Evolutionary conservation across 2,113 vertebrate genomes (phyloP), one percentile per base, ranked within the genome.

Genomic region (Salvelinus sp.): DNA sequence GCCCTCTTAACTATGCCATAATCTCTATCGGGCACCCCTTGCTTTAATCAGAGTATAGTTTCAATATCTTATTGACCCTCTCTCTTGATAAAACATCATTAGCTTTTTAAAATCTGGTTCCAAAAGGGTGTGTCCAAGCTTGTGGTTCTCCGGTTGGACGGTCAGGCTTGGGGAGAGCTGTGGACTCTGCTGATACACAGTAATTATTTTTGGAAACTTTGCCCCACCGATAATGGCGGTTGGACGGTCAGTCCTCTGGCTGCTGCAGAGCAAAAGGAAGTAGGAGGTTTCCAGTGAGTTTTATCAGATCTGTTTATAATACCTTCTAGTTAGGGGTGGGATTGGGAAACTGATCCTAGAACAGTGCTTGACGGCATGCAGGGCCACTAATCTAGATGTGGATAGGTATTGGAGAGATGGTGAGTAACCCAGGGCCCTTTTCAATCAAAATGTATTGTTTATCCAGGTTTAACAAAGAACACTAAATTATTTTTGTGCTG

Each of bases 61-160:
- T 90, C 90, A 88, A 91, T 90, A 91, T 90, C 85, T 88, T 85
- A 91, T 88, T 90, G 89, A 88, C 85, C 85, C 75, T 78, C 79
- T n/a, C 82, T 44, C 38, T 44, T 44, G 88, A 91, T 91, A 92
- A 91, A 74, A 86, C 78, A 85, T 89, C 86, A 91, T 89, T 90
- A 85, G 80, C 79, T 84, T 90, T 88, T 85, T 89, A 87, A 92
- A 87, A 92, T 91, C 87, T 84, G 12, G 27, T 6, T 6, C 85
- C 70, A 79, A 75, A 44, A 81, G 70, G 70, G 73, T 87, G 83
- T 64, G 82, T 38, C 72, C 62, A 65, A 64, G 79, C 76, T 68
- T 72, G 76, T 64, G 75, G 14, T 65, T 63, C 13, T 23, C 69
- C 75, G 47, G 47, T 67, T 23, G 33, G 84, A 88, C 80, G 88